Percentiles rank a stretch among this genome's conserved stretches.
Evolutionary conservation across 2,113 vertebrate species (phyloP).

Genomic region (Cyprinodon brontotheroides): DNA sequence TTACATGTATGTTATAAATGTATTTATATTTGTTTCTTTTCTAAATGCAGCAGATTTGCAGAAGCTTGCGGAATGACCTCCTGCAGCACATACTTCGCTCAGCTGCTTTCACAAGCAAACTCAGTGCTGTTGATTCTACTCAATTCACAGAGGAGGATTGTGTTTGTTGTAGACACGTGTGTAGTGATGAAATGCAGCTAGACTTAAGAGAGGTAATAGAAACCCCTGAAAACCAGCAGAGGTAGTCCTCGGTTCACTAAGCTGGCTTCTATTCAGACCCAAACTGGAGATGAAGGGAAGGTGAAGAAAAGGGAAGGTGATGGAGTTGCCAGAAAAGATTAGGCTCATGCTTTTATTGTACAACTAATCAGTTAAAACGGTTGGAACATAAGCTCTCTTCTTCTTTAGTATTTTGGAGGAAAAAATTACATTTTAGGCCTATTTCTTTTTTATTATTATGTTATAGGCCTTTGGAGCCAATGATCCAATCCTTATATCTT

Average conservation of each 20-base stretch:
- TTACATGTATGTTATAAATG: neutral
- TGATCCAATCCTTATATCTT: neutral
- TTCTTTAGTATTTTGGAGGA: slow-evolving; percentile 1
- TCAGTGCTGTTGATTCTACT: slow-evolving; percentile 50
- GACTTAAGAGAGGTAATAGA: slow-evolving; percentile 39
- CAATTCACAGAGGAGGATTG: slow-evolving; percentile 21
- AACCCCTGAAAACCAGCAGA: slow-evolving; percentile 13
- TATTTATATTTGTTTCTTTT: neutral
- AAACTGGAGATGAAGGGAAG: slow-evolving; percentile 40
- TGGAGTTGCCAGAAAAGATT: slow-evolving; percentile 16
- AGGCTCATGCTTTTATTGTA: slow-evolving; percentile 35
- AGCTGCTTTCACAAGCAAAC: slow-evolving; percentile 26
- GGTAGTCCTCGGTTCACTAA: slow-evolving; percentile 23
- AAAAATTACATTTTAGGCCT: neutral
- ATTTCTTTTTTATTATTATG: neutral
- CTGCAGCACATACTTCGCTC: slow-evolving; percentile 35
- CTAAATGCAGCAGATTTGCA: neutral
- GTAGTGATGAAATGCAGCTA: slow-evolving; percentile 41
- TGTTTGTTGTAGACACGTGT: slow-evolving; percentile 20
- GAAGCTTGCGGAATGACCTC: slow-evolving; percentile 45
- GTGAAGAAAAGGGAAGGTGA: slow-evolving; percentile 20
- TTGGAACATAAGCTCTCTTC: slow-evolving; percentile 33
- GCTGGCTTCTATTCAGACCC: slow-evolving; percentile 48
- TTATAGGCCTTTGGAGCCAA: neutral
- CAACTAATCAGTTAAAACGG: slow-evolving; percentile 48